Conservation (phyloP, 2,797 vertebrate genomes). For the Poecilia wingei region DNA sequence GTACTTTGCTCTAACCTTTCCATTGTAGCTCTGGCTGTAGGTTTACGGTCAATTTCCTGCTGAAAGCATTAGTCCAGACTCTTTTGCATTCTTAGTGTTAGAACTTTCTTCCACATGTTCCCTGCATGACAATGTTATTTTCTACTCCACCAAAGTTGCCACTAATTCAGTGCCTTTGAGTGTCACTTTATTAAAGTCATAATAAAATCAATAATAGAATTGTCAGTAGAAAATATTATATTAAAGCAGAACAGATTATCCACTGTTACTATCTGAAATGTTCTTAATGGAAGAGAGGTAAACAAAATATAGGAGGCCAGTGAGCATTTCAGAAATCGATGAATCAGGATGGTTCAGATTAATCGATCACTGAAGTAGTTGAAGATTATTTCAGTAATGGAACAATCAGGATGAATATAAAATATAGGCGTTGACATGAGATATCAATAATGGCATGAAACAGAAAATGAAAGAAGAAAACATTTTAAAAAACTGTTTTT, state of each 20-base stretch:
- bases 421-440: no score
- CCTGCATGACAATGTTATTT: background rate
- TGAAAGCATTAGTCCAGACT: background rate
- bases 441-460: background rate
- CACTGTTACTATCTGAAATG: background rate
- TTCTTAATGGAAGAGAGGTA: background rate
- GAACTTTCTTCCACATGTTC: background rate
- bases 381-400: no score
- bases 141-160: no score
- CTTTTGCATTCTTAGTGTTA: background rate
- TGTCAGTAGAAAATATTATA: no score
- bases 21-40: background rate
- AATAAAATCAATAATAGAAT: no score
- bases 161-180: no score
- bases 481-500: no score
- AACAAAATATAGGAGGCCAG: background rate
- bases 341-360: no score
- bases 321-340: no score
- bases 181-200: no score
- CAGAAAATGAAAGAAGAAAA: background rate
- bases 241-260: background rate
- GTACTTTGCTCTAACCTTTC: background rate
- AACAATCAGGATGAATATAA: no score
- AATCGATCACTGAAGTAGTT: no score
- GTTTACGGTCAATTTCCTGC: background rate